Evolutionary conservation across 2,888 invertebrate genomes (phyloP), one percentile per base, ranked within the genome.

Genomic region (Drosophila lacicola): DNA sequence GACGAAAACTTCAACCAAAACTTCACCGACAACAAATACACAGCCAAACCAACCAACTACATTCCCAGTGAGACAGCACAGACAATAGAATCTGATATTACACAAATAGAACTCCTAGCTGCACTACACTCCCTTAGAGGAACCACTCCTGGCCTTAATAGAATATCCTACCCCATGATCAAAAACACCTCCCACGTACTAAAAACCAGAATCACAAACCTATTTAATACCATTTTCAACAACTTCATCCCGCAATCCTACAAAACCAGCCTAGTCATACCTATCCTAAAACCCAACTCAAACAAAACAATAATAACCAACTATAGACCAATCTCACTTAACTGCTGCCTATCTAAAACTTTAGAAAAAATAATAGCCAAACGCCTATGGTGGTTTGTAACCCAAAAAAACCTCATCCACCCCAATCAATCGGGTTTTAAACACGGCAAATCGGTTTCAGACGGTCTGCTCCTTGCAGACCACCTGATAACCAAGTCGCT

Each of bases 161-260:
- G 61, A 56, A 75, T 75, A 14, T 44, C 62, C 8, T 74, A 71
- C 39, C 46, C 57, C 11, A 66, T 74, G 64, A 10, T n/a, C n/a
- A n/a, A n/a, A n/a, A n/a, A n/a, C n/a, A n/a, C n/a, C n/a, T n/a
- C n/a, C n/a, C n/a, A n/a, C n/a, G n/a, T n/a, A n/a, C n/a, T n/a
- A n/a, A n/a, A n/a, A n/a, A n/a, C 4, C 11, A 41, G 49, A 55
- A 63, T 54, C 33, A 49, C 34, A 14, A 50, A 50, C 34, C 44
- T 58, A 11, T 58, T 58, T 25, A 58, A 58, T n/a, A 42, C 17
- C 21, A 58, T 58, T 11, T 50, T 58, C 14, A 49, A 58, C n/a
- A 58, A 44, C 25, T 50, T 44, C n/a, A 55, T 42, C 29, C 63
- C 50, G 25, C 50, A 55, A 49, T 53, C 45, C 25, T 45, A 45